Evolutionary conservation across 2,113 vertebrate species (phyloP).

Genomic region (Daboia siamensis): DNA sequence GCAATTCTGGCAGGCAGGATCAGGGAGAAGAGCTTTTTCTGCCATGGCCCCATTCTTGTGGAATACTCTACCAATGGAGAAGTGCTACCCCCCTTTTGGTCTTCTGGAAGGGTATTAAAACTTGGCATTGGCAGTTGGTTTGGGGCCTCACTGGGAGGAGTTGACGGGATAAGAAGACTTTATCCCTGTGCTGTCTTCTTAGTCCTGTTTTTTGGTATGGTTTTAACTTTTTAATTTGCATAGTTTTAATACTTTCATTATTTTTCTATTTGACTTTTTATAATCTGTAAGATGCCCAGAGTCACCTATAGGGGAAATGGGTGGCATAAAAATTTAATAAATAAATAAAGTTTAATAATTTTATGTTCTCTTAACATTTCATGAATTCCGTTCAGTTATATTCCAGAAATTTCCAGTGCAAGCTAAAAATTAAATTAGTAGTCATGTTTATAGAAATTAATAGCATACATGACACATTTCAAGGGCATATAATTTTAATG

Average conservation of each 20-base stretch:
- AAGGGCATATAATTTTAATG: not conserved
- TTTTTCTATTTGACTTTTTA: not conserved
- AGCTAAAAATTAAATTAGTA: not conserved
- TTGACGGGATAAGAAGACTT: too few species aligned
- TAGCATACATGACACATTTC: not conserved
- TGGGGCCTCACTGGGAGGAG: not conserved
- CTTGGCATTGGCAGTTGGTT: too few species aligned
- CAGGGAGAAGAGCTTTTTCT: too few species aligned
- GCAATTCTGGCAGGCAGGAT: not conserved
- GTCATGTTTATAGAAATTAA: not conserved
- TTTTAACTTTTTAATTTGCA: not conserved
- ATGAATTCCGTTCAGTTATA: not conserved
- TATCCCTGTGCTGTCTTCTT: too few species aligned
- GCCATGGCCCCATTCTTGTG: not conserved
- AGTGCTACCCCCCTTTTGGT: not conserved
- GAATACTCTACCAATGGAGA: not conserved
- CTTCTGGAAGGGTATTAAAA: not conserved
- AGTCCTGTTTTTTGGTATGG: not conserved
- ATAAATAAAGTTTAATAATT: not conserved
- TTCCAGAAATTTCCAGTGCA: not conserved
- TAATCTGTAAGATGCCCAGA: not conserved
- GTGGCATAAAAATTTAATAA: not conserved
- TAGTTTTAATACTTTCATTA: not conserved
- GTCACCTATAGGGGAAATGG: not conserved
- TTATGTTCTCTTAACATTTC: not conserved